Evolutionary conservation across 2,888 invertebrate genomes (phyloP), one percentile per base, ranked within the genome.

Genomic region (Limnephilus lunatus): DNA sequence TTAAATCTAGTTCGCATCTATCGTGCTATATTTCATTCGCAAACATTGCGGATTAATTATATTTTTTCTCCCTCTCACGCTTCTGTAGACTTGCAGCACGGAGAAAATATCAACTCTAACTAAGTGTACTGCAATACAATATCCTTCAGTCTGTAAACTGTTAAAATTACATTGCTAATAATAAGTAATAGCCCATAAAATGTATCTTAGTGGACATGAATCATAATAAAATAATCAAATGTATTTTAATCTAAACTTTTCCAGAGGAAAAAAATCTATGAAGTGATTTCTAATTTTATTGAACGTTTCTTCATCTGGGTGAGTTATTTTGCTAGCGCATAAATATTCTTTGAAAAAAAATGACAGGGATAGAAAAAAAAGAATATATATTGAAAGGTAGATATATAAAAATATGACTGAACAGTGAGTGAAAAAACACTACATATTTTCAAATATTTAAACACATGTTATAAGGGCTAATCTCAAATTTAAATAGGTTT

Each of bases 181-280:
- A 87, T 87, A 68, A 87, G 53, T 87, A 87, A 87, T 68, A 87
- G 53, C 19, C 87, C 87, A 87, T 86, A 87, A 87, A 86, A 86
- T 44, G 44, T 39, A 44, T 44, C 39, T 86, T 48, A 86, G 5
- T 86, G 85, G 35, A 44, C 39, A 86, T 44, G 15, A 44, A 86
- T 44, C 85, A 48, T 86, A 86, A 86, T 44, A 48, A 39, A 25
- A 39, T 39, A 35, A 86, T 30, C 44, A 25, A 44, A 48, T 25
- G 68, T 48, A 2, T 86, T 48, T 30, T 30, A 48, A 86, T 44
- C 85, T 44, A 25, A 85, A 25, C 44, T 32, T 12, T 85, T 32
- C 35, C n/a, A 15, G n/a, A 35, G 25, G 39, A 85, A 39, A 85
- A 44, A 39, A 39, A 39, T 19, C 25, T 30, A 81, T 30, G 32